Evolutionary conservation across 2,888 invertebrate species (phyloP).

Genomic region (Xestia sexstrigata): DNA sequence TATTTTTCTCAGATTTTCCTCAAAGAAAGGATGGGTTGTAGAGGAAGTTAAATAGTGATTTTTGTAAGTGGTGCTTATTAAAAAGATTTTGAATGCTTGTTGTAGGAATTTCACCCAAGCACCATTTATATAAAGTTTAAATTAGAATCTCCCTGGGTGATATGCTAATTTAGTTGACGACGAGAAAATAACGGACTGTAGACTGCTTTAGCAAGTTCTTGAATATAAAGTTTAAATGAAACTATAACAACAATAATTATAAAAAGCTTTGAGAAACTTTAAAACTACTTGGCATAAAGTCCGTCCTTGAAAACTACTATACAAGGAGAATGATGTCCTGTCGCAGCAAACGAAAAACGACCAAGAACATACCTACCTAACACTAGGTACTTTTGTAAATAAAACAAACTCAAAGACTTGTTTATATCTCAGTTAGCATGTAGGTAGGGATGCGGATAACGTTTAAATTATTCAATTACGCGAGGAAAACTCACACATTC

Average conservation of each 20-base stretch:
- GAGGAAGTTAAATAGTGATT: slow-evolving; percentile 4
- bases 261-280: neutral
- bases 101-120: neutral
- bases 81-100: neutral
- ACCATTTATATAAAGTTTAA: neutral
- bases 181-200: neutral
- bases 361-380: neutral
- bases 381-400: neutral
- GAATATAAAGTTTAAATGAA: neutral
- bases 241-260: neutral
- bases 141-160: neutral
- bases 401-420: slow-evolving; percentile 7
- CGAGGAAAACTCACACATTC: slow-evolving; percentile 20
- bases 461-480: slow-evolving; percentile 41
- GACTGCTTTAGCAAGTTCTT: neutral
- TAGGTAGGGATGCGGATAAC: no score
- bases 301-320: neutral
- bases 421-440: no score
- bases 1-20: slow-evolving; percentile 9
- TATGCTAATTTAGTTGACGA: neutral
- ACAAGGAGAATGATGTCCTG: neutral
- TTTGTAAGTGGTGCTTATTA: neutral
- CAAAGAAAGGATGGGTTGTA: neutral
- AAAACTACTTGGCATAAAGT: neutral
- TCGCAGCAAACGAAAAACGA: neutral